Evolutionary conservation across 1,140 invertebrate genomes (phyloP).

Genomic region (Periplaneta americana): DNA sequence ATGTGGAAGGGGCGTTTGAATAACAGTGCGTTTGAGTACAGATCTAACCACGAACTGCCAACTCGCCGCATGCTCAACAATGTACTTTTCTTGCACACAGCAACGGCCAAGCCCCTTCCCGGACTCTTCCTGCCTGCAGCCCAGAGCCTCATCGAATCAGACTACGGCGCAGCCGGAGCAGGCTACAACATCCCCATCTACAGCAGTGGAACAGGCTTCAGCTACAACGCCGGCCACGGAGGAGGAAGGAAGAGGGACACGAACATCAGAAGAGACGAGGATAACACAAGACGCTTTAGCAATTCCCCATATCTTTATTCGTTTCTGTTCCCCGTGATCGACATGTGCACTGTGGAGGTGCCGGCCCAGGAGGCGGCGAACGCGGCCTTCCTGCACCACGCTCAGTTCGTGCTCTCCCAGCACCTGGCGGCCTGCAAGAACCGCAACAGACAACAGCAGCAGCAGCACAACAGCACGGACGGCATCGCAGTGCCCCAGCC

Average conservation of each 20-base stretch:
- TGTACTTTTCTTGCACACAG: not conserved
- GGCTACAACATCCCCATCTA: not conserved
- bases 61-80: too few species aligned
- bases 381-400: constrained; percentile 17
- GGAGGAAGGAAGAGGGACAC: not conserved
- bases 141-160: not conserved
- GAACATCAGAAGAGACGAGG: not conserved
- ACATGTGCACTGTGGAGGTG: constrained; percentile 25
- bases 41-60: too few species aligned
- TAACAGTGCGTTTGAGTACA: too few species aligned
- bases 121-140: not conserved
- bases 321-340: constrained; percentile 24
- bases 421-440: not conserved
- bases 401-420: constrained; percentile 13
- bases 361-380: constrained; percentile 19
- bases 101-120: not conserved
- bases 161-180: not conserved
- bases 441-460: not conserved
- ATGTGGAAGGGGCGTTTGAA: too few species aligned
- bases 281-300: not conserved
- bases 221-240: not conserved
- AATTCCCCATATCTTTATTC: constrained; percentile 9
- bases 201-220: not conserved
- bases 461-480: not conserved
- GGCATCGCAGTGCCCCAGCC: not conserved